Evolutionary conservation across 2,797 vertebrate species (phyloP).

Genomic region (Microctenopoma lineatum): DNA sequence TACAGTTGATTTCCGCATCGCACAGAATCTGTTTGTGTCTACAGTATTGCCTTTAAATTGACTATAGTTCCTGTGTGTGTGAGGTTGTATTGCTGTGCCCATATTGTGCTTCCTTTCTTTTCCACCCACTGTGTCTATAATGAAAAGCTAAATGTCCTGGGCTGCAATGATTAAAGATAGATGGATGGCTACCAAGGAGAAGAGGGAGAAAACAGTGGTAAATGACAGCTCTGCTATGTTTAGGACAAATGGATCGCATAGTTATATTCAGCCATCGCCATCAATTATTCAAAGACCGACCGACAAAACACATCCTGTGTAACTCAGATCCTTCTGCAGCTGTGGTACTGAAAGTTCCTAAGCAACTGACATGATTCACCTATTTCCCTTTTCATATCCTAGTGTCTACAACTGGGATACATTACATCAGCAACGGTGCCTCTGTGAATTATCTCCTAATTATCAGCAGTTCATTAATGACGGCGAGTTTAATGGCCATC

Average conservation of each 20-base stretch:
- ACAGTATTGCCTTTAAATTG: constrained; percentile 6
- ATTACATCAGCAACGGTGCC: constrained; percentile 11
- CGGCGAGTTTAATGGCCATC: constrained; percentile 28
- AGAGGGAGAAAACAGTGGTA: constrained; percentile 51
- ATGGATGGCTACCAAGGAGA: constrained; percentile 56
- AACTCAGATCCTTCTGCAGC: constrained; percentile 47
- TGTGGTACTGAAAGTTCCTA: constrained; percentile 25
- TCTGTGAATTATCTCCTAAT: constrained; percentile 32
- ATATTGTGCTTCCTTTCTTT: constrained; percentile 28
- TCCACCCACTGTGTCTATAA: constrained; percentile 64
- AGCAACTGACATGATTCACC: constrained; percentile 41
- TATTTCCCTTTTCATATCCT: constrained; percentile 20
- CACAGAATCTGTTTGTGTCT: constrained; percentile 18
- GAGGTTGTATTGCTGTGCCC: constrained; percentile 26
- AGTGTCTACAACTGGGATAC: constrained; percentile 19
- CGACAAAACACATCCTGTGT: constrained; percentile 63
- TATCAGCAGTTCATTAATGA: constrained; percentile 43
- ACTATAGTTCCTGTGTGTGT: not conserved
- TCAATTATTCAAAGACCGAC: constrained; percentile 72
- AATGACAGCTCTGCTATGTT: constrained; percentile 74
- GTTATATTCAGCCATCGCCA: constrained; percentile 69
- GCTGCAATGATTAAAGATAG: constrained; percentile 73
- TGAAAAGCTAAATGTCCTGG: constrained; percentile 68
- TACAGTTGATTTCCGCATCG: constrained; percentile 28
- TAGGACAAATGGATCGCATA: constrained; percentile 70